These are phyloP conservation scores for Arrhopalites spinosus DNA, from an alignment of 2,888 invertebrate genomes.

Conservation along the genomic window DNA sequence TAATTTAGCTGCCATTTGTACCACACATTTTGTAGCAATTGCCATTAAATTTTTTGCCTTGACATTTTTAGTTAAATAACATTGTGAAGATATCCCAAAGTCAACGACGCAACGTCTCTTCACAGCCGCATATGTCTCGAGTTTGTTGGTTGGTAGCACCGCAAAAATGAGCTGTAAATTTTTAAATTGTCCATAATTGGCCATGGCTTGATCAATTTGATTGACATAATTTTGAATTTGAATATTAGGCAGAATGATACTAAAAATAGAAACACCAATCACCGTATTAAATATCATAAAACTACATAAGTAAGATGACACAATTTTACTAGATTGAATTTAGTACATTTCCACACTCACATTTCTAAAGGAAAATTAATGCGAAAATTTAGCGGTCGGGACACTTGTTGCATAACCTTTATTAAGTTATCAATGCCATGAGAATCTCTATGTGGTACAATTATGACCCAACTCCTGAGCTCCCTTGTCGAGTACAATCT, in stretches of 20 bases:
- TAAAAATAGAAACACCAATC: too few relatives aligned
- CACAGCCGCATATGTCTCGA: constrained; percentile 43
- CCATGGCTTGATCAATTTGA: constrained; percentile 37
- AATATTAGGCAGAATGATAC: constrained; percentile 21
- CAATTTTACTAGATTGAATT: too few relatives aligned
- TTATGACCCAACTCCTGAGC: constrained; percentile 56
- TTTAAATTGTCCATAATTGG: neutral
- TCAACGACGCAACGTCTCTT: constrained; percentile 38
- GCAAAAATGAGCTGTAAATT: constrained; percentile 35
- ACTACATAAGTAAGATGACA: too few relatives aligned
- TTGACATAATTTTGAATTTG: constrained; percentile 42
- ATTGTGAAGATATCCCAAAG: constrained; percentile 49
- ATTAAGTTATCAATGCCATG: constrained; percentile 42
- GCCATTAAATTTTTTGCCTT: constrained; percentile 47
- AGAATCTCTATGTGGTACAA: constrained; percentile 42
- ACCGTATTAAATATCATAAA: neutral
- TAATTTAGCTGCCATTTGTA: constrained; percentile 67
- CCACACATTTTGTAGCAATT: constrained; percentile 61
- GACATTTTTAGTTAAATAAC: constrained; percentile 47
- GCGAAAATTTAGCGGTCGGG: constrained; percentile 44
- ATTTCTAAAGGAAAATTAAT: constrained; percentile 37
- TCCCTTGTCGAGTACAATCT: constrained; percentile 33
- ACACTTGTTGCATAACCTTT: constrained; percentile 43
- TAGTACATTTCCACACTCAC: constrained; percentile 41
- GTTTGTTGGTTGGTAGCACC: constrained; percentile 37